A percentile compares a stretch with the other conserved stretches of the same genome.
These are phyloP conservation scores for Microctonus brassicae DNA, from an alignment of 2,888 invertebrate species.

Conservation along the genomic window DNA sequence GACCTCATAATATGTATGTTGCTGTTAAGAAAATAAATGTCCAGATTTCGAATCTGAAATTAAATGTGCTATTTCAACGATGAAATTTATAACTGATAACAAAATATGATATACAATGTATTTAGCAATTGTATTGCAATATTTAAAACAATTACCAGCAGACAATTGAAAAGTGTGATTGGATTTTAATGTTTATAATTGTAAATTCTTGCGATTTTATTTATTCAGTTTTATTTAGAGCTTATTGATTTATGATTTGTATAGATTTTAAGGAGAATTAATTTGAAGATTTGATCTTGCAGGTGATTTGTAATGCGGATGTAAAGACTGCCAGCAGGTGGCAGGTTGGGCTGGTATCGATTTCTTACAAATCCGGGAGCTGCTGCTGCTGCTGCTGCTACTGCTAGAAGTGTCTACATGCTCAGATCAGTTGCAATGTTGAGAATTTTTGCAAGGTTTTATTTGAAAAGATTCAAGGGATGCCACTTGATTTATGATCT, in stretches of 20 bases:
- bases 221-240: neutral
- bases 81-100: too few species aligned
- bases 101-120: too few species aligned
- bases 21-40: too few species aligned
- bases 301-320: conserved; percentile 33
- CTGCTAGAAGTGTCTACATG: conserved; percentile 10
- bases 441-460: neutral
- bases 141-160: neutral
- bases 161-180: neutral
- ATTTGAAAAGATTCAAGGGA: too few species aligned
- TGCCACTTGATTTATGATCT: neutral
- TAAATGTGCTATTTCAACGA: too few species aligned
- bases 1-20: too few species aligned
- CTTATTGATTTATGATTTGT: neutral
- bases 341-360: conserved; percentile 65
- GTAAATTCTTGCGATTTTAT: neutral
- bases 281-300: conserved; percentile 38
- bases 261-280: too few species aligned
- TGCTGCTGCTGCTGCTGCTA: conserved; percentile 55
- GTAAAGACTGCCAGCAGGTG: conserved; percentile 58
- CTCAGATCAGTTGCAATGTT: conserved; percentile 48
- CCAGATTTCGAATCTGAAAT: too few species aligned
- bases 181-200: neutral
- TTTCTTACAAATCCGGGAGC: conserved; percentile 67
- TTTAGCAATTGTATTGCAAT: too few species aligned